Conservation (phyloP, 1,140 invertebrate species). For the Zaprionus capensis region DNA sequence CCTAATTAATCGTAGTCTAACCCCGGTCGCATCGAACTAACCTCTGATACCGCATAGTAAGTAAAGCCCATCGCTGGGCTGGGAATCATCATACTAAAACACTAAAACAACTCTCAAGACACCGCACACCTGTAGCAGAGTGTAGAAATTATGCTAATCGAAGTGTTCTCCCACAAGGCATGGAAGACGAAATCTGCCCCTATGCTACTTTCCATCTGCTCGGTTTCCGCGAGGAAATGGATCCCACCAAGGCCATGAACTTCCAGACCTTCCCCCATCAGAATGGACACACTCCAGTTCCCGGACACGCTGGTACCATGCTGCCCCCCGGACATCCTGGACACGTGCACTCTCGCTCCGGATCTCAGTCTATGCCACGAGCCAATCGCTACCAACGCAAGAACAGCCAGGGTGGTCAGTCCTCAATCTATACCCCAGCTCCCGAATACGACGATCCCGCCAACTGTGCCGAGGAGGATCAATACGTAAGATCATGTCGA, state of each 20-base stretch:
- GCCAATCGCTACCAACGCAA: constrained; percentile 89
- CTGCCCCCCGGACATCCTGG: constrained; percentile 88
- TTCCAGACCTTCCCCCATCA: constrained; percentile 96
- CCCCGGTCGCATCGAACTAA: constrained; percentile 41
- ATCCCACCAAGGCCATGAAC: constrained; percentile 93
- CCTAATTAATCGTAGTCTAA: constrained; percentile 61
- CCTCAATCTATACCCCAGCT: constrained; percentile 89
- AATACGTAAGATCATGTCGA: constrained; percentile 86
- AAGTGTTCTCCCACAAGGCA: constrained; percentile 86
- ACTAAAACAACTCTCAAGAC: constrained; percentile 62
- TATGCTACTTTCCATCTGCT: constrained; percentile 97
- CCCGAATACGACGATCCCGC: constrained; percentile 96
- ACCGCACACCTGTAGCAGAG: not conserved
- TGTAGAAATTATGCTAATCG: constrained; percentile 28
- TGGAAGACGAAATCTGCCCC: constrained; percentile 97
- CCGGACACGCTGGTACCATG: constrained; percentile 90
- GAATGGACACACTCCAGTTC: constrained; percentile 86
- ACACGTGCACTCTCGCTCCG: constrained; percentile 92
- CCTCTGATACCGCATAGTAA: constrained; percentile 55
- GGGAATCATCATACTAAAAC: constrained; percentile 62
- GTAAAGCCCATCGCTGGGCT: constrained; percentile 18
- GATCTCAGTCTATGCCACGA: constrained; percentile 94
- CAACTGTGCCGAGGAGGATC: constrained; percentile 94
- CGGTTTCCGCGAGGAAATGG: constrained; percentile 97
- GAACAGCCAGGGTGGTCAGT: constrained; percentile 88